Conservation (phyloP, 2,797 vertebrate genomes). For the Pelodytes ibericus region DNA sequence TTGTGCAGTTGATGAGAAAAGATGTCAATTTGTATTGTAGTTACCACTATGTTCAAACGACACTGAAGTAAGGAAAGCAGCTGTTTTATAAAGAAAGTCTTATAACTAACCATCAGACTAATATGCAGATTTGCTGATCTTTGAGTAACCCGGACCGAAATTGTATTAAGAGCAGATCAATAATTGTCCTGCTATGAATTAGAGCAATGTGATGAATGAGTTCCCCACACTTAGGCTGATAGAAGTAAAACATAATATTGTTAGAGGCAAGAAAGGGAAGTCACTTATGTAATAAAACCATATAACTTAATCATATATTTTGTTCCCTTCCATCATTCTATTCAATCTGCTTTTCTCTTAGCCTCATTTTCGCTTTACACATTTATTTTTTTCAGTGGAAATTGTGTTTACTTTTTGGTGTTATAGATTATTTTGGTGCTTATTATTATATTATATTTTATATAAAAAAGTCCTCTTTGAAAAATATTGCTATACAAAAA, state of each 20-base stretch:
- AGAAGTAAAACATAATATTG: constrained; percentile 21
- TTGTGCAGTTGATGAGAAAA: no score
- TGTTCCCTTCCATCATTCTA: neutral
- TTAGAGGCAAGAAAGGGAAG: neutral
- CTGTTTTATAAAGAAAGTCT: neutral
- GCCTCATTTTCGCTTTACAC: no score
- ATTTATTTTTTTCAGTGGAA: no score
- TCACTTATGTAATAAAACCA: neutral
- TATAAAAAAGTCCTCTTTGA: no score
- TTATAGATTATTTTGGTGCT: no score
- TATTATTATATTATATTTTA: no score
- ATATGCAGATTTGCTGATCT: constrained; percentile 10
- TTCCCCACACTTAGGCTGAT: neutral
- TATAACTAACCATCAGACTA: neutral
- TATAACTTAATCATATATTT: neutral
- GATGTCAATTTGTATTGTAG: neutral
- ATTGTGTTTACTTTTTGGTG: no score
- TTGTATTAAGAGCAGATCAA: constrained; percentile 8
- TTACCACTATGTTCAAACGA: neutral
- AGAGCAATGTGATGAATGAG: constrained; percentile 10
- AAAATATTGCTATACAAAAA: no score
- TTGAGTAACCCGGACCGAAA: neutral
- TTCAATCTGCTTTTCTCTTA: no score
- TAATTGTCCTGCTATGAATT: neutral
- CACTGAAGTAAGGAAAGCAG: neutral